phyloP scores from a whole-genome alignment of 2,113 vertebrate genomes.

The Cavia porcellus region DNA sequence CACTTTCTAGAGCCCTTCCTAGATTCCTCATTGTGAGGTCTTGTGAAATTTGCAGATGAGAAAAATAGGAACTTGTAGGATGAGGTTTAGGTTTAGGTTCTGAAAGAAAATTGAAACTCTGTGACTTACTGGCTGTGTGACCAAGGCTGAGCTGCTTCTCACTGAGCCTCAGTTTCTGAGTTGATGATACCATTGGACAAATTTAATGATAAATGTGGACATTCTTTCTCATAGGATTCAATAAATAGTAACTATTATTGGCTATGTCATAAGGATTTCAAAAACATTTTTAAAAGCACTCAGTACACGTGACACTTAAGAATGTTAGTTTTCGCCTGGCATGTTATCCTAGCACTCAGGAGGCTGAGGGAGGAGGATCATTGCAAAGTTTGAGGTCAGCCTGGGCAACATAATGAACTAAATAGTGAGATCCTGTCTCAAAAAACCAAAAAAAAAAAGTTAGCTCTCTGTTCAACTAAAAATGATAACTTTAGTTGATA shows the following conservation, averaged over 20 bases:
- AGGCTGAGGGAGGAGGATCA: not conserved
- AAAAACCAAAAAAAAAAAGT: not conserved
- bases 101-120: not conserved
- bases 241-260: not conserved
- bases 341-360: not conserved
- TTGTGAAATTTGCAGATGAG: not conserved
- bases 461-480: not conserved
- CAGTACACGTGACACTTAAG: not conserved
- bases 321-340: not conserved
- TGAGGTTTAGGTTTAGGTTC: not conserved
- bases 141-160: not conserved
- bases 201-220: not conserved
- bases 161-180: not conserved
- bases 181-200: not conserved
- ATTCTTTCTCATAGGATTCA: not conserved
- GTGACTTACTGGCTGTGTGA: not conserved
- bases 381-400: not conserved
- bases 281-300: not conserved
- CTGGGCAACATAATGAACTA: not conserved
- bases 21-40: not conserved
- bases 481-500: slow-evolving; percentile 2
- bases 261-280: slow-evolving; percentile 9
- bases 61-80: not conserved
- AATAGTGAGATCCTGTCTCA: not conserved
- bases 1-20: not conserved